phyloP scores from a whole-genome alignment of 2,888 invertebrate genomes.

The Gibbula magus region DNA sequence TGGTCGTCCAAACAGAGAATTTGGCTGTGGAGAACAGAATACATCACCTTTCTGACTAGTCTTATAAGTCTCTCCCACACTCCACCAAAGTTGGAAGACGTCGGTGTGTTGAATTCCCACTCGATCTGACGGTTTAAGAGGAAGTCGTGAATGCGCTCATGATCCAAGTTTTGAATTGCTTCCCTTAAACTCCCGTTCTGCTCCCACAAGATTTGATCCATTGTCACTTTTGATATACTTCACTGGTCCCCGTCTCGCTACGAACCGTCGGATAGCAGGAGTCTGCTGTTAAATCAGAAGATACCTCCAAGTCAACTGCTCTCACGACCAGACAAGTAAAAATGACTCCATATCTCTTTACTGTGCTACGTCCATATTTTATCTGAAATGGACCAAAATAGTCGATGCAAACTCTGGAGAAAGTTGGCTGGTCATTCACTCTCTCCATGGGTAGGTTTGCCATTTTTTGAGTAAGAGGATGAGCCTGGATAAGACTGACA shows the following conservation, averaged over 20 bases:
- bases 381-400: conserved; percentile 34
- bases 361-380: conserved; percentile 30
- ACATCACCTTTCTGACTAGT: conserved; percentile 29
- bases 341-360: conserved; percentile 40
- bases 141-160: conserved; percentile 19
- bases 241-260: conserved; percentile 28
- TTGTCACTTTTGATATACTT: conserved; percentile 28
- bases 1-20: conserved; percentile 33
- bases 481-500: background rate
- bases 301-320: conserved; percentile 37
- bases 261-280: conserved; percentile 29
- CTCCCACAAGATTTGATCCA: conserved; percentile 40
- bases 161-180: conserved; percentile 34
- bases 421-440: conserved; percentile 24
- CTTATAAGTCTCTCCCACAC: conserved; percentile 44
- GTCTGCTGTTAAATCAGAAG: conserved; percentile 24
- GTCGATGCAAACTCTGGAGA: conserved; percentile 35
- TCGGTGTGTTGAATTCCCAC: conserved; percentile 44
- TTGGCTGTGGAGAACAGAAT: conserved; percentile 28
- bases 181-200: conserved; percentile 33
- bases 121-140: conserved; percentile 30
- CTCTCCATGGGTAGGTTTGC: no score
- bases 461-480: background rate
- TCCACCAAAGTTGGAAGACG: conserved; percentile 37
- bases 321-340: conserved; percentile 36